Conservation (phyloP, 1,140 invertebrate genomes). For the Tribolium castaneum region DNA sequence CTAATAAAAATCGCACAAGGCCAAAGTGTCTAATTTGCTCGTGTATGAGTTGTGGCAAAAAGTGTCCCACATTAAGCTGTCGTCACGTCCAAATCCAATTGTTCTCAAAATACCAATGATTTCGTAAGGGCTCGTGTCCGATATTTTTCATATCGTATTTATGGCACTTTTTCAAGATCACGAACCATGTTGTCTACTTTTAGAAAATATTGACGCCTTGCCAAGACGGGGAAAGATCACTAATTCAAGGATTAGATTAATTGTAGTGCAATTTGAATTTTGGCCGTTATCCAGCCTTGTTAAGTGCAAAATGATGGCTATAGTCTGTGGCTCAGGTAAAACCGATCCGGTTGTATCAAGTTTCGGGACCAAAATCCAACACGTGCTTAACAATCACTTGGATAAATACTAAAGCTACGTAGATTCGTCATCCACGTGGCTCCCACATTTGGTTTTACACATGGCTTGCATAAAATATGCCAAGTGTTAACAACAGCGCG, state of each 20-base stretch:
- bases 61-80: not conserved
- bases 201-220: conserved; percentile 22
- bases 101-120: not conserved
- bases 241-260: conserved; percentile 16
- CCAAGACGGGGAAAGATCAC: conserved; percentile 18
- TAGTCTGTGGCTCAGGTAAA: too few relatives aligned
- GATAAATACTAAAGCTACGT: not conserved
- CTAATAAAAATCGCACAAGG: not conserved
- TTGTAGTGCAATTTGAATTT: conserved; percentile 10
- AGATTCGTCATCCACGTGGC: not conserved
- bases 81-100: not conserved
- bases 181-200: conserved; percentile 16
- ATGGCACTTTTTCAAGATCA: conserved; percentile 32
- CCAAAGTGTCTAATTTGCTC: not conserved
- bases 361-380: not conserved
- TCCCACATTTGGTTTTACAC: not conserved
- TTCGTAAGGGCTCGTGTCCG: not conserved
- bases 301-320: not conserved
- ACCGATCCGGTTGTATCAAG: too few relatives aligned
- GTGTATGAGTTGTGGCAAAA: not conserved
- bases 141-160: conserved; percentile 10
- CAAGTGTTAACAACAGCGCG: not conserved
- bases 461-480: conserved; percentile 28
- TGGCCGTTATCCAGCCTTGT: conserved; percentile 4
- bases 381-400: not conserved